Evolutionary conservation across 2,113 vertebrate species (phyloP), one percentile per base, ranked within the genome.

Genomic region (Falco punctatus): DNA sequence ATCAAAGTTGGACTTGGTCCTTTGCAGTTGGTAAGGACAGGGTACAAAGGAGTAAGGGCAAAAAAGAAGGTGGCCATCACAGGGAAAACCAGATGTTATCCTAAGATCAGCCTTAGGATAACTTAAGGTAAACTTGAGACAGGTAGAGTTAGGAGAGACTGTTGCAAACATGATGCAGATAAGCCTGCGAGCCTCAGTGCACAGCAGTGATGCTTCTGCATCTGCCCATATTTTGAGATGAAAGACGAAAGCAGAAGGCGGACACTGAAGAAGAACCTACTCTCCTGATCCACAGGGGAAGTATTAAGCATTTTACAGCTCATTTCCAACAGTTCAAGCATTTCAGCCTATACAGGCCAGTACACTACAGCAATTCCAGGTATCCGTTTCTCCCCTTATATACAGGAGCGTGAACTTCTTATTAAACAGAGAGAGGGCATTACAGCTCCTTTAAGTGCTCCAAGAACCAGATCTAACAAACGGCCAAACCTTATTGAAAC

Each of bases 131-230:
- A 69, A 57, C 3, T 15, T 26, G 24, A 16, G 64, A 30, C 26
- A 65, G 40, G 35, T 5, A 33, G 24, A 19, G 15, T 26, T 19
- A 72, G 35, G 30, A 72, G 48, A 46, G 10, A 17, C 4, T 0
- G 0, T 10, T 30, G 33, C 33, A 61, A n/a, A 40, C 1, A 6
- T 6, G n/a, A 77, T 27, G 23, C 7, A n/a, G 69, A 27, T 4
- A 30, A 57, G 48, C 2, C 27, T 10, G 2, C 18, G 40, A 62
- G 18, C 15, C 18, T 10, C 70, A 57, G 61, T 1, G 2, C 18
- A 13, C 0, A 8, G 77, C 72, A 61, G 57, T 5, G 67, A 38
- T 15, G 49, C 32, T 40, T 40, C 79, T 48, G 46, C 23, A 23
- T 18, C 48, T 38, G 44, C 67, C 51, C 61, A 2, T 1, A 11